A percentile compares a stretch with the other conserved stretches of the same genome.
Conservation (phyloP, 2,113 vertebrate genomes). For the Thryonomys swinderianus region DNA sequence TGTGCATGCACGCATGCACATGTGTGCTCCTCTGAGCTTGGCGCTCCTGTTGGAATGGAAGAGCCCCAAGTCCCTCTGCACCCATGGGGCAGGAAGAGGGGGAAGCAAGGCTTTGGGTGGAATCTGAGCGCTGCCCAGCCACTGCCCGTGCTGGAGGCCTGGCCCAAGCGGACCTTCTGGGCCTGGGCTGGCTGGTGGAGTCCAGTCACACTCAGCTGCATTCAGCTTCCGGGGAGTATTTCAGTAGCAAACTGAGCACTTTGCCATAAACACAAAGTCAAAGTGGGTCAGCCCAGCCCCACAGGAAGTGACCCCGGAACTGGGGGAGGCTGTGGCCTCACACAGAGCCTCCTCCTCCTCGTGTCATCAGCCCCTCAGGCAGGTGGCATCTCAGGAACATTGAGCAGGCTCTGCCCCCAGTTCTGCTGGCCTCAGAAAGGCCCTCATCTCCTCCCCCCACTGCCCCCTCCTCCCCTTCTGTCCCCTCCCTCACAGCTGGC, state of each 20-base stretch:
- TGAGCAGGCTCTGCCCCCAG: too few relatives aligned
- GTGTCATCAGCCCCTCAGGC: background rate
- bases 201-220: slow-evolving; percentile 45
- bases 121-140: too few relatives aligned
- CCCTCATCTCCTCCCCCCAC: too few relatives aligned
- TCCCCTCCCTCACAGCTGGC: background rate
- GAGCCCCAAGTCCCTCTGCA: background rate
- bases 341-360: too few relatives aligned
- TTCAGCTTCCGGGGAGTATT: slow-evolving; percentile 35
- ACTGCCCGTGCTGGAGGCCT: background rate
- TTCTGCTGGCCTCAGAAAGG: too few relatives aligned
- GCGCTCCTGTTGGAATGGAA: background rate
- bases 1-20: background rate
- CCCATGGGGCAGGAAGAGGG: background rate
- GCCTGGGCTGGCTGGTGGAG: background rate
- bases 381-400: too few relatives aligned
- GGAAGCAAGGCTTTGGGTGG: too few relatives aligned
- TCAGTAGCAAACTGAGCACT: slow-evolving; percentile 56
- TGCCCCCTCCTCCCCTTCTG: too few relatives aligned
- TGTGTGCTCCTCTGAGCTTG: background rate
- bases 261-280: slow-evolving; percentile 47
- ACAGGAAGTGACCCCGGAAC: too few relatives aligned
- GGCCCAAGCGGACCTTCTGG: rapidly evolving
- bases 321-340: too few relatives aligned
- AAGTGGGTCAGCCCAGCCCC: slow-evolving; percentile 46